Percentiles rank a stretch among this genome's conserved stretches.
Conservation (phyloP, 2,888 invertebrate species). For the Sacculina carcini region DNA sequence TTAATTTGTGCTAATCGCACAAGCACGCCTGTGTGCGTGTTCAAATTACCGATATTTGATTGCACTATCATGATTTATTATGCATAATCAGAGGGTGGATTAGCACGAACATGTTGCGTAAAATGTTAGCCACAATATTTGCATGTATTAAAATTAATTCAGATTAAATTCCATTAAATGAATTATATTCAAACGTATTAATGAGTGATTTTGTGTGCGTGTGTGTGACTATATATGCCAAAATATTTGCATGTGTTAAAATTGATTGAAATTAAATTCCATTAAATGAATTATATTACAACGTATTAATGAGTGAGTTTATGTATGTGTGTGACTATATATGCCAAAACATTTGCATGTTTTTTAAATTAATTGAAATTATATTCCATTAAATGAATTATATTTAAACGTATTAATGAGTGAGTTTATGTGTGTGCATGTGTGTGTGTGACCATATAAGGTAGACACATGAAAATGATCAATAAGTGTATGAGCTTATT, state of each 20-base stretch:
- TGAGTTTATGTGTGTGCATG: slow-evolving; percentile 1
- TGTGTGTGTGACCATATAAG: neutral
- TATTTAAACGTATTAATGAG: neutral
- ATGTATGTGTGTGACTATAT: neutral
- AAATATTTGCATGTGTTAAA: neutral
- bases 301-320: neutral
- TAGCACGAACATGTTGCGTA: no score
- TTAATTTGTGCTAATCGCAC: no score
- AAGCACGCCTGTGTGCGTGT: no score
- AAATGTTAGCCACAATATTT: no score
- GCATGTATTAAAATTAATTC: no score
- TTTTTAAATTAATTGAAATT: neutral
- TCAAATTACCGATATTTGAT: neutral
- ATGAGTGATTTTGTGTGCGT: neutral
- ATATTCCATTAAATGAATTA: neutral
- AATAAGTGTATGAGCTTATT: neutral
- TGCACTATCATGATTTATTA: neutral
- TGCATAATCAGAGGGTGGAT: no score
- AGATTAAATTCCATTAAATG: neutral
- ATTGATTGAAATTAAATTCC: no score
- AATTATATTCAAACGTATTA: neutral
- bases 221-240: neutral
- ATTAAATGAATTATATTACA: no score
- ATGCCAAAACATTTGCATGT: neutral
- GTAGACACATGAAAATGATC: neutral